These are phyloP conservation scores for Malthinus flaveolus DNA, from an alignment of 2,888 invertebrate genomes.

Conservation along the genomic window DNA sequence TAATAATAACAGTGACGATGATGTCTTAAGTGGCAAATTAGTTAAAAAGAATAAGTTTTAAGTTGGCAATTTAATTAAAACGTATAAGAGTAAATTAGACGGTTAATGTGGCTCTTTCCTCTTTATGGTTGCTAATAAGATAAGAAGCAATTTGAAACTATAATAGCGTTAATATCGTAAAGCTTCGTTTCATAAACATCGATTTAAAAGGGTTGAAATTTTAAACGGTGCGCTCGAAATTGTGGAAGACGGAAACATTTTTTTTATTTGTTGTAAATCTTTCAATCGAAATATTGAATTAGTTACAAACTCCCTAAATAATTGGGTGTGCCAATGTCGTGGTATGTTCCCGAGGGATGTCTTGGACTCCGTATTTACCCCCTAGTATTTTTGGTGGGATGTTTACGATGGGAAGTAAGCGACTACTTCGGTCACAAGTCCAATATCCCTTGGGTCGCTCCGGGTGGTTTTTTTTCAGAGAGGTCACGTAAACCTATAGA, in stretches of 20 bases:
- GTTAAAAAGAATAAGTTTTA: conserved; percentile 36
- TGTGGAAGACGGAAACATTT: not conserved
- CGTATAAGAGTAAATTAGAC: conserved; percentile 51
- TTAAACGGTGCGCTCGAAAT: not conserved
- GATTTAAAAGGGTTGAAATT: conserved; percentile 49
- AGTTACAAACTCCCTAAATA: conserved; percentile 40
- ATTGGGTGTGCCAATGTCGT: conserved; percentile 42
- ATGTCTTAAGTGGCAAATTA: not conserved
- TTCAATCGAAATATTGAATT: conserved; percentile 40
- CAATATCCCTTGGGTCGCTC: conserved; percentile 40
- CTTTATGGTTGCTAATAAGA: conserved; percentile 54
- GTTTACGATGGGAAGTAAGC: conserved; percentile 49
- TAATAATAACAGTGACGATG: not conserved
- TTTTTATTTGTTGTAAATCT: conserved; percentile 14
- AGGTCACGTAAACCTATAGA: conserved; percentile 19
- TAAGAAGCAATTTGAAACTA: conserved; percentile 55
- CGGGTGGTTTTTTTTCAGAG: conserved; percentile 36
- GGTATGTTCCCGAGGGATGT: conserved; percentile 35
- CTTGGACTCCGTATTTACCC: conserved; percentile 28
- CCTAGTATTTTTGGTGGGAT: conserved; percentile 35
- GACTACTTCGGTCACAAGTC: conserved; percentile 45
- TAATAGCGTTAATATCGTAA: conserved; percentile 53
- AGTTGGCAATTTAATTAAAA: conserved; percentile 50
- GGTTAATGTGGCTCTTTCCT: conserved; percentile 54
- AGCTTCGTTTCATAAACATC: conserved; percentile 56